These are phyloP conservation scores for Goniozus legneri DNA, from an alignment of 1,140 invertebrate species.

Conservation along the genomic window DNA sequence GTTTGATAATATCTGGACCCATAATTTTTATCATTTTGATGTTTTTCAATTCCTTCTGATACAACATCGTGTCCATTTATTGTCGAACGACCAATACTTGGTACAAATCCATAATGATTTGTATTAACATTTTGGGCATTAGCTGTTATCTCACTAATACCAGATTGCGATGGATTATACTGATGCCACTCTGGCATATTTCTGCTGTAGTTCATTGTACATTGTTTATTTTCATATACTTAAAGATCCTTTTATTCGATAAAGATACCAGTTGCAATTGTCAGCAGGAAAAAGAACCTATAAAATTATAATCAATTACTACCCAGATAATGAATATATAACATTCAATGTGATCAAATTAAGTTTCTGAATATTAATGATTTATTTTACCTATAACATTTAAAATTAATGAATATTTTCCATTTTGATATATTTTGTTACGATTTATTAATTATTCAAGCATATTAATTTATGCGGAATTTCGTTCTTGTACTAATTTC, in stretches of 20 bases:
- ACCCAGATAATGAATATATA: not conserved
- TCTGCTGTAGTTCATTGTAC: conserved; percentile 35
- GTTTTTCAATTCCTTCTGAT: conserved; percentile 20
- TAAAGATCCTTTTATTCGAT: conserved; percentile 13
- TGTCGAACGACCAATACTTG: conserved; percentile 18
- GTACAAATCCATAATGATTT: conserved; percentile 22
- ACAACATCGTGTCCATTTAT: conserved; percentile 15
- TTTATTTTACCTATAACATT: not conserved
- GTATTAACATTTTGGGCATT: conserved; percentile 29
- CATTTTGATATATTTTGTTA: not conserved
- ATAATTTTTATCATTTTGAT: conserved; percentile 20
- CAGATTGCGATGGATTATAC: conserved; percentile 23
- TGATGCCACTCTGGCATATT: conserved; percentile 34
- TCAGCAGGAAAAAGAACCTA: conserved; percentile 22
- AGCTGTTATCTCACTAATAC: conserved; percentile 19
- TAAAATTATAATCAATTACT: conserved; percentile 4
- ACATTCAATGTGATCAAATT: not conserved
- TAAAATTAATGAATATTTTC: not conserved
- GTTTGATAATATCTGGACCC: conserved; percentile 26
- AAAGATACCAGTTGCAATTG: conserved; percentile 1
- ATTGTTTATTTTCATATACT: conserved; percentile 21
- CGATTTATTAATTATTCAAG: not conserved
- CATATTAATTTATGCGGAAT: not conserved
- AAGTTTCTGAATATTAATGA: not conserved
- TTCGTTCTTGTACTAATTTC: too few relatives aligned